Evolutionary conservation across 2,113 vertebrate genomes (phyloP).

Genomic region (Thryonomys swinderianus): DNA sequence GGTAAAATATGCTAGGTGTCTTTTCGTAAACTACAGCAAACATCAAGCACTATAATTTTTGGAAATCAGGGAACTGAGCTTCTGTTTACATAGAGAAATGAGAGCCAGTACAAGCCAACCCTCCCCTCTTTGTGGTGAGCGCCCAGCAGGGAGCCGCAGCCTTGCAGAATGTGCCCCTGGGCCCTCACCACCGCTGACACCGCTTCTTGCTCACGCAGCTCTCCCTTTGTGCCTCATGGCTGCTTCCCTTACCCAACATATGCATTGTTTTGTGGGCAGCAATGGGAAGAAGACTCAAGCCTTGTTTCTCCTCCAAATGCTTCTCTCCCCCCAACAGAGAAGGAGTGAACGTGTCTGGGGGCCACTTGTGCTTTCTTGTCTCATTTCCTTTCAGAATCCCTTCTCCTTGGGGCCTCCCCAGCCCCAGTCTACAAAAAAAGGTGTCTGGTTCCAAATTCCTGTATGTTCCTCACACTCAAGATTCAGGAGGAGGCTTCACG

Average conservation of each 20-base stretch:
- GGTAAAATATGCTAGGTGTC: neutral
- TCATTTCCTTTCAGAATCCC: neutral
- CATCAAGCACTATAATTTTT: neutral
- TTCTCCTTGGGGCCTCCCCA: neutral
- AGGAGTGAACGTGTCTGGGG: accelerated
- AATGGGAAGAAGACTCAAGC: neutral
- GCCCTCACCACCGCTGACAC: too few relatives aligned
- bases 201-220: too few relatives aligned
- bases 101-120: too few relatives aligned
- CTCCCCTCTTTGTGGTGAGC: too few relatives aligned
- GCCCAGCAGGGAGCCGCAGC: too few relatives aligned
- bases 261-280: neutral
- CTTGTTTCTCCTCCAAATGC: neutral
- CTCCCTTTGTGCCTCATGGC: neutral
- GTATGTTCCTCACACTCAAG: neutral
- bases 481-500: neutral
- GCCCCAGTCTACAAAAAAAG: neutral
- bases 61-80: neutral
- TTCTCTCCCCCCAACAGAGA: neutral
- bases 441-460: neutral
- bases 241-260: neutral
- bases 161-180: too few relatives aligned
- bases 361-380: neutral
- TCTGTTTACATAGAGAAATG: neutral
- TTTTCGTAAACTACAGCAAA: neutral